phyloP scores from a whole-genome alignment of 2,888 invertebrate species.

The Ectemnius lituratus region DNA sequence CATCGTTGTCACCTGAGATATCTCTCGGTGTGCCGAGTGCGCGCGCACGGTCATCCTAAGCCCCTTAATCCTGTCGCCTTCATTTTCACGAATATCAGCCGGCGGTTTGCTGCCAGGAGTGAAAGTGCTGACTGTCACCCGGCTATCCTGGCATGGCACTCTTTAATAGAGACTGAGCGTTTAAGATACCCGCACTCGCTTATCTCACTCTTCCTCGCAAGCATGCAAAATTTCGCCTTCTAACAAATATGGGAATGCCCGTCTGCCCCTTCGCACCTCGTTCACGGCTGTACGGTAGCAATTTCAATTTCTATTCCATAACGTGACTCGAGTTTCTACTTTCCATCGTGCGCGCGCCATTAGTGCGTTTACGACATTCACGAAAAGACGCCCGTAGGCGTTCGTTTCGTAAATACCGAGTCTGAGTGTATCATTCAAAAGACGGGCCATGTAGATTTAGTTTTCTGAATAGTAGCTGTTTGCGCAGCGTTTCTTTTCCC shows the following conservation, averaged over 20 bases:
- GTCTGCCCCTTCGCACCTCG: not conserved
- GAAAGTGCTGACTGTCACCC: not conserved
- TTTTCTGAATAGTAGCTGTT: no score
- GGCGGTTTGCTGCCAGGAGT: not conserved
- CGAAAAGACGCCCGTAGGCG: slow-evolving; percentile 41
- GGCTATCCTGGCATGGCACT: not conserved
- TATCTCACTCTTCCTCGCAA: not conserved
- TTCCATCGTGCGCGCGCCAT: slow-evolving; percentile 27
- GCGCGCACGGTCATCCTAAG: no score
- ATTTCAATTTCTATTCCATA: slow-evolving; percentile 25
- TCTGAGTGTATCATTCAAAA: no score
- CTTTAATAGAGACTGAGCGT: not conserved
- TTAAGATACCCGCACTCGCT: not conserved
- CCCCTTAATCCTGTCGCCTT: not conserved
- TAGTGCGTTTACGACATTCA: slow-evolving; percentile 38
- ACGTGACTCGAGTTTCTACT: slow-evolving; percentile 27
- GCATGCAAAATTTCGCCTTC: no score
- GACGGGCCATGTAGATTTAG: no score
- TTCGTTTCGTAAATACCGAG: slow-evolving; percentile 32
- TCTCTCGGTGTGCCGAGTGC: no score
- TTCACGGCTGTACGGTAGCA: not conserved
- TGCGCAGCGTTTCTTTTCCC: no score
- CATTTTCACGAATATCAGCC: not conserved
- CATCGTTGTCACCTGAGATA: not conserved
- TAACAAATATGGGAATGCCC: no score